Percentiles rank a stretch among this genome's conserved stretches.
phyloP scores from a whole-genome alignment of 2,797 vertebrate species.

The Zalophus californianus region DNA sequence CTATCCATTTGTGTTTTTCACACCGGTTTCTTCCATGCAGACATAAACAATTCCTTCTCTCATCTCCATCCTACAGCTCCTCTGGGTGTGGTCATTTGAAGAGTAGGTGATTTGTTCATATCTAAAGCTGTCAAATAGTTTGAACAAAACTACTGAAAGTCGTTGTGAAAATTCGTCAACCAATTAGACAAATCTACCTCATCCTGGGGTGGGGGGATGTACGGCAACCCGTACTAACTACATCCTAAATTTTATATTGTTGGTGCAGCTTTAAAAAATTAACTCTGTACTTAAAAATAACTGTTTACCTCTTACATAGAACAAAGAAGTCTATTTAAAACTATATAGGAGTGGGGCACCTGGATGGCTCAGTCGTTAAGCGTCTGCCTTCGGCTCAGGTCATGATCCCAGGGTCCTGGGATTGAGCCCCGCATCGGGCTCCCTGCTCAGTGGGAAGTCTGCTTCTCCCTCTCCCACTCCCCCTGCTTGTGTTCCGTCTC shows the following conservation, averaged over 20 bases:
- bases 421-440: too few species aligned
- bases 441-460: too few species aligned
- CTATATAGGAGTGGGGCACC: neutral
- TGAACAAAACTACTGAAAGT: neutral
- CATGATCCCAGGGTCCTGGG: too few species aligned
- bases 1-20: neutral
- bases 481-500: too few species aligned
- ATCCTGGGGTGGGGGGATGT: neutral
- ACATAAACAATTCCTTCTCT: neutral
- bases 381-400: too few species aligned
- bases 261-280: neutral
- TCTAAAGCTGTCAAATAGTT: neutral
- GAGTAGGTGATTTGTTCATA: neutral
- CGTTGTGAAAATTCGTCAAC: neutral
- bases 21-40: neutral
- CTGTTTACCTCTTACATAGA: neutral
- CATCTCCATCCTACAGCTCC: neutral
- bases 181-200: neutral
- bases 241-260: neutral
- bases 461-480: too few species aligned
- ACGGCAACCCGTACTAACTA: neutral
- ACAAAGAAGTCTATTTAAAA: neutral
- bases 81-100: neutral
- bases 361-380: too few species aligned
- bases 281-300: neutral